Evolutionary conservation across 1,140 invertebrate species (phyloP), one percentile per base, ranked within the genome.

Genomic region (Asbolus verrucosus): DNA sequence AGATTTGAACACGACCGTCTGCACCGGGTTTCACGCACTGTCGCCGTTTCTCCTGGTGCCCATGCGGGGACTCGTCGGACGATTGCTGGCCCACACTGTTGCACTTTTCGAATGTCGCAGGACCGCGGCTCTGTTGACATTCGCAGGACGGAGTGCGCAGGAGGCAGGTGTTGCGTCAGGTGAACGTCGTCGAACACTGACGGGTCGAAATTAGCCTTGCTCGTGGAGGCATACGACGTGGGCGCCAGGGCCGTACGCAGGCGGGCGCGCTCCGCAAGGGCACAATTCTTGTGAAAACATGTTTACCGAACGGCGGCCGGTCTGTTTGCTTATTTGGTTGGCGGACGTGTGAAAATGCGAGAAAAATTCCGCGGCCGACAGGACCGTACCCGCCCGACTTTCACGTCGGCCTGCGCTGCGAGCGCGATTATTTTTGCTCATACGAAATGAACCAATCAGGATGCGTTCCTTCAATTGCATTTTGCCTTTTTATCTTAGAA

Each of bases 131-230:
- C 16, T 66, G 8, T 30, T 60, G 43, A 70, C 61, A 70, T 65
- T 70, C 46, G 16, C 19, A 60, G n/a, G n/a, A n/a, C n/a, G n/a
- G n/a, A n/a, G n/a, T n/a, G n/a, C n/a, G n/a, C n/a, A n/a, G 30
- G 19, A 54, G 54, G 31, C 72, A 75, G 75, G 78, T 77, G 79
- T 79, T 79, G 74, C 78, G 74, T 75, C 76, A 77, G 77, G 76
- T 78, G 70, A 73, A 76, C 70, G 67, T 71, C 75, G 76, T 74
- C 65, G 72, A 71, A 72, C 70, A 76, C 70, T 72, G 43, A 41
- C 36, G 31, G 19, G 38, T 16, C 30, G 59, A 14, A 43, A 59
- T 62, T 65, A 68, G 62, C 69, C 65, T 70, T 65, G 41, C 60
- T 41, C 70, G 21, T 69, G 72, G 54, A 65, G 65, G 71, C 36